Evolutionary conservation across 2,113 vertebrate genomes (phyloP).

Genomic region (Misgurnus anguillicaudatus): DNA sequence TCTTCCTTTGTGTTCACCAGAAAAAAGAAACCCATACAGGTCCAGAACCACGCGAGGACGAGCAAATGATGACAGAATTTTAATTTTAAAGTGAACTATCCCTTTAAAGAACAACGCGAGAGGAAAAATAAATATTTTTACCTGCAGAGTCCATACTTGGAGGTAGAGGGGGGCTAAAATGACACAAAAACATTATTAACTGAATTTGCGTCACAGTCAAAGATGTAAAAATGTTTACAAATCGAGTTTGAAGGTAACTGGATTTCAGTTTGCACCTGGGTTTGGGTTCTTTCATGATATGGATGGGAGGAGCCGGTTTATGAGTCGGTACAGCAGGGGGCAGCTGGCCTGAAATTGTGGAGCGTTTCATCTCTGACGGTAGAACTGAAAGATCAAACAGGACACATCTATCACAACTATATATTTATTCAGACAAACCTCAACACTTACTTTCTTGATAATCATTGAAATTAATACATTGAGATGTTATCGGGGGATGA

Average conservation of each 20-base stretch:
- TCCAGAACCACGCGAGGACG: too few relatives aligned
- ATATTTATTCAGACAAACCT: too few relatives aligned
- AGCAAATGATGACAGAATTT: too few relatives aligned
- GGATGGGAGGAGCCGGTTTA: constrained; percentile 56
- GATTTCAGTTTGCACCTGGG: constrained; percentile 50
- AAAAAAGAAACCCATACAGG: too few relatives aligned
- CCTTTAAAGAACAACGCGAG: neutral
- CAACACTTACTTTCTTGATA: too few relatives aligned
- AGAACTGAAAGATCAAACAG: constrained; percentile 31
- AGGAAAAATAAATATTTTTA: constrained; percentile 1
- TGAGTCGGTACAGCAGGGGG: constrained; percentile 44
- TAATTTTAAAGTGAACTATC: too few relatives aligned
- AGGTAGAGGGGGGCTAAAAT: constrained; percentile 60
- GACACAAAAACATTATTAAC: constrained; percentile 8
- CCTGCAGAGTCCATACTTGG: constrained; percentile 46
- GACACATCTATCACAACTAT: neutral
- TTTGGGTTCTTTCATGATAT: constrained; percentile 61
- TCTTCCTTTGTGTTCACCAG: too few relatives aligned
- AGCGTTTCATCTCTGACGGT: constrained; percentile 49
- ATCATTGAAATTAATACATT: too few relatives aligned
- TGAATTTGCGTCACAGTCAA: neutral
- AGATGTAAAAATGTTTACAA: neutral
- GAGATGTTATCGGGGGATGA: too few relatives aligned
- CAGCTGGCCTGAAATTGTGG: constrained; percentile 52
- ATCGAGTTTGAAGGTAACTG: neutral